Conservation (phyloP, 2,797 vertebrate species). For the Melanotaenia trifasciata region DNA sequence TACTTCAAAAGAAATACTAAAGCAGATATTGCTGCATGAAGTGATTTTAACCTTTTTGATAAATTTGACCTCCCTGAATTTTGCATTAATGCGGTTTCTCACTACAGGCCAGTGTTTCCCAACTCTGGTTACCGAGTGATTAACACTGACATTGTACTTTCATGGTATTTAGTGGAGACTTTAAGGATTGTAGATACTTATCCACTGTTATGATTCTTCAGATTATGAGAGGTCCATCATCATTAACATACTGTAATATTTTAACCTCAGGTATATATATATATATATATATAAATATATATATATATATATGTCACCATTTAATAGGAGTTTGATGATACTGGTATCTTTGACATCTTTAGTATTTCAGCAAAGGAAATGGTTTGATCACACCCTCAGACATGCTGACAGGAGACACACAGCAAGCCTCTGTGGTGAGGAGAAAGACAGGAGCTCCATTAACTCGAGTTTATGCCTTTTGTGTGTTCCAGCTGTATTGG, state of each 20-base stretch:
- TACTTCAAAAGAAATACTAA: slow-evolving; percentile 15
- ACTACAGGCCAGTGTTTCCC: slow-evolving; percentile 19
- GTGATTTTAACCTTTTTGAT: slow-evolving; percentile 15
- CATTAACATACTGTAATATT: no score
- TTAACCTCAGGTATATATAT: no score
- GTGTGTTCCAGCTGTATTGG: neutral
- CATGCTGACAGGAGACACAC: neutral
- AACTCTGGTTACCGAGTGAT: slow-evolving; percentile 18
- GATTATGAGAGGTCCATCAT: slow-evolving; percentile 8
- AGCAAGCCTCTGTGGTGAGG: neutral
- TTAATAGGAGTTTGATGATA: neutral
- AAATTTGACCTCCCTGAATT: slow-evolving; percentile 11
- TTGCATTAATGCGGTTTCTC: slow-evolving; percentile 19
- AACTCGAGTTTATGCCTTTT: slow-evolving; percentile 1
- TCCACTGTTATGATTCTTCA: neutral
- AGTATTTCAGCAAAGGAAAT: slow-evolving; percentile 4
- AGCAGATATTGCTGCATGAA: slow-evolving; percentile 19
- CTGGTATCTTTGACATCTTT: slow-evolving; percentile 4
- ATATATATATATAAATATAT: no score
- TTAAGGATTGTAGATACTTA: slow-evolving; percentile 46
- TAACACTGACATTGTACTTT: slow-evolving; percentile 27
- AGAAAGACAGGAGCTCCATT: slow-evolving; percentile 9
- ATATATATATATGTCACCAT: no score
- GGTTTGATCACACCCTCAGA: neutral
- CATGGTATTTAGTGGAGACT: slow-evolving; percentile 46